Percentiles rank a stretch among this genome's conserved stretches.
Conservation (phyloP, 2,888 invertebrate genomes). For the Cataglyphis altisquamis region DNA sequence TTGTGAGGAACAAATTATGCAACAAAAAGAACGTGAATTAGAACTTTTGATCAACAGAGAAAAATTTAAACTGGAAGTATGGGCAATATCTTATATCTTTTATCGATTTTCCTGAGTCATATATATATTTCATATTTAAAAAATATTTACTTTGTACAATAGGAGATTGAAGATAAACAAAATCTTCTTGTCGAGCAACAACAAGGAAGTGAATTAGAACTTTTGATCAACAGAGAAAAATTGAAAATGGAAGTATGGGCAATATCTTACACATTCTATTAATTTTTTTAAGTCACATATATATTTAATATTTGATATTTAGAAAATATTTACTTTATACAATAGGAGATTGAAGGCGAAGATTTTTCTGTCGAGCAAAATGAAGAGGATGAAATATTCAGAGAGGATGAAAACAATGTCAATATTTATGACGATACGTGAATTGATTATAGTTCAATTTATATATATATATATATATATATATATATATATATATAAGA, state of each 20-base stretch:
- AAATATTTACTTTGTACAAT: neutral
- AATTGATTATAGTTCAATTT: neutral
- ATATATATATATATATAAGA: neutral
- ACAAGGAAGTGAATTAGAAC: conserved; percentile 35
- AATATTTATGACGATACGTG: conserved; percentile 46
- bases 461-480: neutral
- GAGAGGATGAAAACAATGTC: conserved; percentile 49
- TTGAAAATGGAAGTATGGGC: conserved; percentile 37
- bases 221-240: conserved; percentile 57
- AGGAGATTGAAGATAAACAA: conserved; percentile 20
- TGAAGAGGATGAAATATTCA: conserved; percentile 44
- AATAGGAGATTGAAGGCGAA: conserved; percentile 26
- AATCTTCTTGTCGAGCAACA: neutral
- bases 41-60: conserved; percentile 61
- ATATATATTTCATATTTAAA: neutral
- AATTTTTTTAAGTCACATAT: neutral
- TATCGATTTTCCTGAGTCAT: neutral
- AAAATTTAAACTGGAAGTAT: conserved; percentile 43
- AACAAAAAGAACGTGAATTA: conserved; percentile 44
- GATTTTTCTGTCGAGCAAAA: conserved; percentile 2
- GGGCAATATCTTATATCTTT: conserved; percentile 11
- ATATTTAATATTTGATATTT: neutral
- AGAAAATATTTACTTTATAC: neutral
- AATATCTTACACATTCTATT: conserved; percentile 15
- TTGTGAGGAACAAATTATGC: conserved; percentile 55